Base-by-base conservation (phyloP, 2,888 invertebrate species). In the Clanis bilineata region DNA sequence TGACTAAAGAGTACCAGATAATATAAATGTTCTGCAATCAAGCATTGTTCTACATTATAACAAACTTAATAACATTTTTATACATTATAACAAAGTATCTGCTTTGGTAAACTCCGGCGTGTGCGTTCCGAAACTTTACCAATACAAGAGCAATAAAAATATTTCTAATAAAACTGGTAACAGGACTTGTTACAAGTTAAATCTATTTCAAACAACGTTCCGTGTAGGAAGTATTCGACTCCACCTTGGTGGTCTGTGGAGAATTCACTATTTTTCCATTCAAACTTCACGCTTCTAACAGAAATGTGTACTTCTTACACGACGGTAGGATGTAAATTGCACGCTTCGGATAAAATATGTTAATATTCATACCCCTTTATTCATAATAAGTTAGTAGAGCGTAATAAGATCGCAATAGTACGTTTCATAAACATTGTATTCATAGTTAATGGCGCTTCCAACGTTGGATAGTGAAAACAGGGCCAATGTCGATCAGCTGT, bases 211-310 rank as follows among this genome's bases (percentile, higher is more conserved):
- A 41, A 44, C 39, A 15, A 39, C 58, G 58, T 61, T 56, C 58
- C 44, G 51, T 12, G 18, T n/a, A 12, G 45, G 45, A 47, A 44
- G 57, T 51, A 28, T 58, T 58, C 57, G 45, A 43, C 25, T 56
- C 45, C 25, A 51, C 51, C 32, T 51, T 18, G 28, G 51, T 45
- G 63, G 62, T 61, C 68, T 63, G 60, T 45, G 57, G 68, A 62
- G 67, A 65, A 51, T 67, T 65, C 58, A 62, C 45, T 55, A 58
- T 63, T 67, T 60, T 67, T 59, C 60, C 60, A 64, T 62, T 64
- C 56, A 54, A 62, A 65, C 62, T 63, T 66, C 61, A 60, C 61
- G 66, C 61, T 60, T 43, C 61, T 57, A 58, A 41, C 56, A 39
- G 22, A 56, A n/a, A 55, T 62, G 56, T 25, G 45, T 56, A 59